Evolutionary conservation across 2,797 vertebrate genomes (phyloP), one percentile per base, ranked within the genome.

Genomic region (Simalia tracyae): DNA sequence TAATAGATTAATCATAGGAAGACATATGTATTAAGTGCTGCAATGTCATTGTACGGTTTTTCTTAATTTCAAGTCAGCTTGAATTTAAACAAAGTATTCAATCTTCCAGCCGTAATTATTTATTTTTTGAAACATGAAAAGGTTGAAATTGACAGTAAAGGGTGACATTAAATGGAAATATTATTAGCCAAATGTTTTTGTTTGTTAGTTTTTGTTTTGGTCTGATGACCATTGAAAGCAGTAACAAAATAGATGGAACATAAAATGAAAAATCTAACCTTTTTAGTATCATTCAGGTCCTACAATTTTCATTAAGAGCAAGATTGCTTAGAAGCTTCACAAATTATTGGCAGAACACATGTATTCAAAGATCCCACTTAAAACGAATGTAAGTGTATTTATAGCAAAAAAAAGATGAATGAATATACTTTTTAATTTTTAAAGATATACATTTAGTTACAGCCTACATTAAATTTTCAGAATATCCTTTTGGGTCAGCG

Each of bases 401-500:
- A 89, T 59, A 94, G 90, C 93, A 93, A 88, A 95, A 89, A 95
- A 15, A 91, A 97, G 96, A 93, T 91, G 95, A 96, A 96, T 90
- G 93, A 94, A 95, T 95, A 96, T 54, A 93, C 96, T 97, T 93
- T 92, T 91, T 96, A 95, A 95, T 97, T 97, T 97, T 95, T 94
- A 95, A 95, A 97, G 96, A 95, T 97, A 97, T 96, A 97, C 97
- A 98, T 98, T 98, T 97, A 98, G 98, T 95, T 95, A 96, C 50
- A 97, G 96, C 96, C 96, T 95, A 98, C 98, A 98, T 98, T 98
- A 98, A 98, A 98, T 98, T 98, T 97, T 97, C 97, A 97, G 97
- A 96, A 98, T 98, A 98, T 98, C 98, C 98, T 98, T 98, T 98
- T 98, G 98, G 97, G 97, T 98, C 98, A 98, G 97, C 96, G 97